A percentile compares a stretch with the other conserved stretches of the same genome.
These are phyloP conservation scores for Oedothorax gibbosus DNA, from an alignment of 1,140 invertebrate genomes.

Conservation along the genomic window DNA sequence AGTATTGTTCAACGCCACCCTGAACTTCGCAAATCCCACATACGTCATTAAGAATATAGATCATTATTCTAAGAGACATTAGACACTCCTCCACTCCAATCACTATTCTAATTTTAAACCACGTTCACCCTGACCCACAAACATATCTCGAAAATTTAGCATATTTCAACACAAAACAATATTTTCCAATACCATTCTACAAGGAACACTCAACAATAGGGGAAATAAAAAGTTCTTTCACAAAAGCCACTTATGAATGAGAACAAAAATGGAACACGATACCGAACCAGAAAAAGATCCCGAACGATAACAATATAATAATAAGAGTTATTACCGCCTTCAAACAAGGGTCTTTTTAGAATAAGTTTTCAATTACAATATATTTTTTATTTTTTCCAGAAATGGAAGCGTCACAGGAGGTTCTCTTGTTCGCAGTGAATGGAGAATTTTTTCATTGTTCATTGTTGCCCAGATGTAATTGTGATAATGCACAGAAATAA, in stretches of 20 bases:
- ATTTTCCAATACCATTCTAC: too few species aligned
- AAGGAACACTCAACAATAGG: too few species aligned
- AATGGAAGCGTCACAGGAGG: conserved; percentile 8
- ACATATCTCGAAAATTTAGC: too few species aligned
- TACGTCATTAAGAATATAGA: too few species aligned
- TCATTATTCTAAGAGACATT: too few species aligned
- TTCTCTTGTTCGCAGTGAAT: conserved; percentile 14
- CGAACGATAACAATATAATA: conserved; percentile 29
- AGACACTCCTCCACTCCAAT: too few species aligned
- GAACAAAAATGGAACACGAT: not conserved
- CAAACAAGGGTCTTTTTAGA: conserved; percentile 26
- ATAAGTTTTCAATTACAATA: conserved; percentile 29
- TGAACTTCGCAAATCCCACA: too few species aligned
- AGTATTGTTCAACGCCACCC: too few species aligned
- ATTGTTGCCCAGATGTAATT: conserved; percentile 3
- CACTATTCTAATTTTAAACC: too few species aligned
- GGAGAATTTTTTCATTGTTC: conserved; percentile 32
- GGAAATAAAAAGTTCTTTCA: conserved; percentile 10
- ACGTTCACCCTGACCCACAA: too few species aligned
- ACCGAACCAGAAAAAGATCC: not conserved
- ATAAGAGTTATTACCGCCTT: conserved; percentile 27
- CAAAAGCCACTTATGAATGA: conserved; percentile 1
- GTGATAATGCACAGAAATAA: not conserved
- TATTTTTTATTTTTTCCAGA: conserved; percentile 13
- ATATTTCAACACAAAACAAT: too few species aligned